Evolutionary conservation across 2,113 vertebrate species (phyloP).

Genomic region (Octodon degus): DNA sequence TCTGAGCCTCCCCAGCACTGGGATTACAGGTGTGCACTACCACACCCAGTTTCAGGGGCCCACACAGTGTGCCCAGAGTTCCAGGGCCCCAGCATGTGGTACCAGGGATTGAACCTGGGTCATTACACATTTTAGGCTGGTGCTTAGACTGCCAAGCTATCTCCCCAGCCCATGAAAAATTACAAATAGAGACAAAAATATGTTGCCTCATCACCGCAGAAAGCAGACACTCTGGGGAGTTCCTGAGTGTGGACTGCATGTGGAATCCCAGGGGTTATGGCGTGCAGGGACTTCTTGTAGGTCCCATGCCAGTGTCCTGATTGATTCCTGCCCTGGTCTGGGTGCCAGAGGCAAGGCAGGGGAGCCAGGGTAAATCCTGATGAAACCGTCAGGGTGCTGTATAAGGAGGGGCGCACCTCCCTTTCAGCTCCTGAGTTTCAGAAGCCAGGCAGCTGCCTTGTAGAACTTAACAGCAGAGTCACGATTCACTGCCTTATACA

Average conservation of each 20-base stretch:
- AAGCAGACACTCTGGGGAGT: background rate
- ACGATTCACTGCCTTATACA: conserved; percentile 1
- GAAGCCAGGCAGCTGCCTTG: conserved; percentile 15
- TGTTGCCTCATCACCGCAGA: background rate
- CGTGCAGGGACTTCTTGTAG: background rate
- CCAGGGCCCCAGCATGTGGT: no score
- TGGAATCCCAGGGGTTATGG: background rate
- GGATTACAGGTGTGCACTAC: no score
- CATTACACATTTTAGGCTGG: no score
- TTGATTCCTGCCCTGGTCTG: background rate
- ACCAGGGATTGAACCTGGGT: no score
- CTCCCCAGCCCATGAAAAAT: background rate
- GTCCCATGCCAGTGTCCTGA: background rate
- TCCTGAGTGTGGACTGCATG: background rate
- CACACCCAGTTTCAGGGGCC: no score
- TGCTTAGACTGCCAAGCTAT: no score
- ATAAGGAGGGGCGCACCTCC: background rate
- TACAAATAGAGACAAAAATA: background rate
- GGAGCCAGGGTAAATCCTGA: background rate
- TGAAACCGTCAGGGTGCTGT: background rate
- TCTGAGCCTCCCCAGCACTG: no score
- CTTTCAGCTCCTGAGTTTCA: background rate
- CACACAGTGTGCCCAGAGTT: no score
- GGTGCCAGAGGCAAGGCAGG: background rate
- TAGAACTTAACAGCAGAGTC: background rate